Base-by-base conservation (phyloP, 2,113 vertebrate genomes). In the Leuciscus idus region DNA sequence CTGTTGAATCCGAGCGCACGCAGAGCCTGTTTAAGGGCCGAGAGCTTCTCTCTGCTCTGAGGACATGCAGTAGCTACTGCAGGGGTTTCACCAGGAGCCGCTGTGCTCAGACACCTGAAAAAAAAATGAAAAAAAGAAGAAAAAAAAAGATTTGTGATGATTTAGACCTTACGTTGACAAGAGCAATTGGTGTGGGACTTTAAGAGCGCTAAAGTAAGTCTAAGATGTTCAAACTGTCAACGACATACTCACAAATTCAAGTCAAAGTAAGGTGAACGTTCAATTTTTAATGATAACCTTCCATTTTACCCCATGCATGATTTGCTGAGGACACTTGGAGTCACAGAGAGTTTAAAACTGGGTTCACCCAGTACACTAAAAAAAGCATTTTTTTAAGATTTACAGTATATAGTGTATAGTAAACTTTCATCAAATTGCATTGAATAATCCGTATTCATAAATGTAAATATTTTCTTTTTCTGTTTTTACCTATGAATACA, bases 1-100 rank as follows among this genome's bases (percentile, higher is more conserved):
- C 90, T 96, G 89, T 96, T 97, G 93, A 98, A 97, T 85, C 96
- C 95, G 87, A 98, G 43, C 17, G 94, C 94, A 85, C 93, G 92
- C 77, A 99, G 90, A 81, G 97, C 96, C 90, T 97, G 96, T 89
- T 96, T 98, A 75, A 99, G 90, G 43, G 91, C 48, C 0, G 90
- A 28, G 36, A 98, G 93, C 86, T 93, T 95, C 80, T 98, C 97
- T 89, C 93, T 96, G 92, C 97, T 96, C 89, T 96, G 93, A 66
- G 94, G 83, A 21, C 90, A 95, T 55, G 94, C 92, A 59, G 91
- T 87, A 50, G 93, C 73, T 66, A 94, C 92, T 0, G 28, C 89
- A 77, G 89, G 85, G 21, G 64, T 86, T 1, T 96, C 96, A 72
- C 93, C 94, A 8, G 83, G 76, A 43, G 33, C 13, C 1, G 90